phyloP scores from a whole-genome alignment of 30 jellyfish, hydroid and myxozoan species.

The Pseudorhiza aurosa region DNA sequence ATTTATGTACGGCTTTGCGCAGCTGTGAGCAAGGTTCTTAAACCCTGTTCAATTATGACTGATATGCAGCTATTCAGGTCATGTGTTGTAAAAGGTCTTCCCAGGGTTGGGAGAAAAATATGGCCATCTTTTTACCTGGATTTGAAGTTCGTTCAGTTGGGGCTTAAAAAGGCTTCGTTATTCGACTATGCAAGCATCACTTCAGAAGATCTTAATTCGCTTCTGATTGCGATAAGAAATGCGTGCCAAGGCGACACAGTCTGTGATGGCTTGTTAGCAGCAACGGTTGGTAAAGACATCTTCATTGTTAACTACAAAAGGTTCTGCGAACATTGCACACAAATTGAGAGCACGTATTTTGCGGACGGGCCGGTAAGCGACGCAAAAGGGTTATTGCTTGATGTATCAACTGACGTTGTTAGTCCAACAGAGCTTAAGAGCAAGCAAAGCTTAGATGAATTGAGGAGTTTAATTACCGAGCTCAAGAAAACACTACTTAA shows the following conservation, averaged over 20 bases:
- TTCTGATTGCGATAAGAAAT: neutral
- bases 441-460: neutral
- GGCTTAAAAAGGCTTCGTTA: constrained; percentile 8
- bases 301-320: neutral
- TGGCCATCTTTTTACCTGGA: constrained; percentile 22
- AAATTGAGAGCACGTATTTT: neutral
- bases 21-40: too few species aligned
- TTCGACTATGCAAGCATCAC: constrained; percentile 33
- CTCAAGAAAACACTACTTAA: neutral
- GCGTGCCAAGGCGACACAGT: neutral
- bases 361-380: neutral
- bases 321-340: neutral
- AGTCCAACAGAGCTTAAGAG: neutral
- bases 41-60: too few species aligned
- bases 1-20: too few species aligned
- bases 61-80: neutral
- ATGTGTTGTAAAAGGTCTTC: neutral
- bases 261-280: neutral
- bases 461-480: neutral
- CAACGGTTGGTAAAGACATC: constrained; percentile 5
- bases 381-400: neutral
- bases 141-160: constrained; percentile 14
- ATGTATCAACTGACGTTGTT: neutral
- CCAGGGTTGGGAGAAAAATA: constrained; percentile 17
- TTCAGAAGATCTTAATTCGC: neutral